These are phyloP conservation scores for Netelia virgata DNA, from an alignment of 2,888 invertebrate genomes.

Conservation along the genomic window DNA sequence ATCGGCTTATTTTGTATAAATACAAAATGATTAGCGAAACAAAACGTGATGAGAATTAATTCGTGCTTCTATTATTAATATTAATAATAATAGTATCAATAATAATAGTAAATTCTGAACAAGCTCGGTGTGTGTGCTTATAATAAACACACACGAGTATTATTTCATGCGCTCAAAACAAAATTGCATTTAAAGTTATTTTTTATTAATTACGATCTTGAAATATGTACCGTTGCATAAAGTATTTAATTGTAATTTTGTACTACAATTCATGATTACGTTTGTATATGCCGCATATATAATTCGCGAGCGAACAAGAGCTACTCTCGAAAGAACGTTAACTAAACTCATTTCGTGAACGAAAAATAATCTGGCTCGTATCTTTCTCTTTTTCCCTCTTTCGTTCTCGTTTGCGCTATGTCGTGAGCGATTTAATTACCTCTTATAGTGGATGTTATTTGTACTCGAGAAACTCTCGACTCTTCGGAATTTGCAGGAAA, in stretches of 20 bases:
- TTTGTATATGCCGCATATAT: background rate
- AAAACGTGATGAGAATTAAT: constrained; percentile 17
- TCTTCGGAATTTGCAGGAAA: constrained; percentile 4
- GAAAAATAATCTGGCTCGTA: background rate
- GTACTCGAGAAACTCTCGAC: background rate
- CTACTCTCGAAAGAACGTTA: background rate
- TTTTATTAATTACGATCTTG: too few relatives aligned
- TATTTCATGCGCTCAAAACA: too few relatives aligned
- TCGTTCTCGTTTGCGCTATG: background rate
- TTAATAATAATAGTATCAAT: too few relatives aligned
- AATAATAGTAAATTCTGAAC: too few relatives aligned
- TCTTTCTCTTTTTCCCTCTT: background rate
- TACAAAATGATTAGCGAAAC: constrained; percentile 8
- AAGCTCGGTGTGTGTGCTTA: too few relatives aligned
- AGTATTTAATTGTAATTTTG: background rate
- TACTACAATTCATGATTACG: background rate
- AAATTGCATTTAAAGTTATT: too few relatives aligned
- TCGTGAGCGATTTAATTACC: background rate
- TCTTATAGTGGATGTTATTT: background rate
- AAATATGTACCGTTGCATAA: too few relatives aligned
- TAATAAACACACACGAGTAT: too few relatives aligned
- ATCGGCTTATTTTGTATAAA: background rate
- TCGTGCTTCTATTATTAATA: too few relatives aligned
- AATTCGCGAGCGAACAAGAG: background rate
- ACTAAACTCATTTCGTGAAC: background rate